Evolutionary conservation across 2,797 vertebrate genomes (phyloP).

Genomic region (Platalea minor): DNA sequence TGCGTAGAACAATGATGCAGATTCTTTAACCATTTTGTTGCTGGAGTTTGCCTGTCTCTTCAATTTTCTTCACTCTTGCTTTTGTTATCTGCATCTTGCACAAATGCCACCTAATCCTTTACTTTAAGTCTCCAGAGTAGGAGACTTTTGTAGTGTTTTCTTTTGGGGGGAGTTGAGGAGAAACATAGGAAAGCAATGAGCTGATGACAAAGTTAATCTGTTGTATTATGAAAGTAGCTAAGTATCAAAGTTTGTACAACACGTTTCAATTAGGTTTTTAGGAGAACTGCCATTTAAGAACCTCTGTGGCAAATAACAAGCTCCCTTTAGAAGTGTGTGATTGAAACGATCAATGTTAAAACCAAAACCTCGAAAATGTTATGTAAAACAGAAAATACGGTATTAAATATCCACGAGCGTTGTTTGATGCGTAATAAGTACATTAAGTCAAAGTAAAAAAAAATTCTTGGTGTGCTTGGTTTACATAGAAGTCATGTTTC

Average conservation of each 20-base stretch:
- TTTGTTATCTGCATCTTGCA: conserved; percentile 80
- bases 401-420: not conserved
- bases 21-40: conserved; percentile 83
- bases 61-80: conserved; percentile 87
- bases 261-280: conserved; percentile 14
- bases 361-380: fast-evolving
- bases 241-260: conserved; percentile 9
- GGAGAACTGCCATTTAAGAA: not conserved
- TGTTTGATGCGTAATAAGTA: not conserved
- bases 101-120: conserved; percentile 78
- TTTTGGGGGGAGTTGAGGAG: conserved; percentile 9
- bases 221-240: conserved; percentile 44
- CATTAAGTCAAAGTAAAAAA: not conserved
- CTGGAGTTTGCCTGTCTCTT: conserved; percentile 84
- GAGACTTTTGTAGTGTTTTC: conserved; percentile 65
- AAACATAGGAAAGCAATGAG: conserved; percentile 48
- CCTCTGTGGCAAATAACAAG: not conserved
- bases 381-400: fast-evolving
- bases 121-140: conserved; percentile 68
- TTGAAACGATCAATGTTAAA: not conserved
- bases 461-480: not conserved
- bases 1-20: conserved; percentile 75
- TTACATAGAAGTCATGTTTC: not conserved
- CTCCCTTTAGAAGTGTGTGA: not conserved
- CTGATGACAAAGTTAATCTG: conserved; percentile 68